Conservation (phyloP, 2,113 vertebrate genomes). For the Myocastor coypus region DNA sequence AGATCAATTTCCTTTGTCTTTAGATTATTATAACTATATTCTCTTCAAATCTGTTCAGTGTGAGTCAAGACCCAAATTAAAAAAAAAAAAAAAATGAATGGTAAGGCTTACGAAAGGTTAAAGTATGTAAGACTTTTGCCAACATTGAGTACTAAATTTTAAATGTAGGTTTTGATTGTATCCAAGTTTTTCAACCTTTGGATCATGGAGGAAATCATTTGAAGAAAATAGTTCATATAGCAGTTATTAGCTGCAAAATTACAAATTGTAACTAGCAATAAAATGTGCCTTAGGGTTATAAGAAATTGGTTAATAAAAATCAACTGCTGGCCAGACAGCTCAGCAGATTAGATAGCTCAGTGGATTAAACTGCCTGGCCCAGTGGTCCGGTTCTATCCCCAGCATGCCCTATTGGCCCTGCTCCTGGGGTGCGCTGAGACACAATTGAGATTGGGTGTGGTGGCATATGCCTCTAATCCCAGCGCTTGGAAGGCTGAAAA, state of each 20-base stretch:
- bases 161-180: constrained; percentile 38
- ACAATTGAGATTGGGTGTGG: too few relatives aligned
- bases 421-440: too few relatives aligned
- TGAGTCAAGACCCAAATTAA: background rate
- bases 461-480: too few relatives aligned
- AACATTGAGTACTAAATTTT: background rate
- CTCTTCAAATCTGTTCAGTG: background rate
- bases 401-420: too few relatives aligned
- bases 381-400: too few relatives aligned
- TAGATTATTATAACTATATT: background rate
- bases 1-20: background rate
- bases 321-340: background rate
- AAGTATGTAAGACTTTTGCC: background rate
- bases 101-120: background rate
- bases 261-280: background rate
- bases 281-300: background rate
- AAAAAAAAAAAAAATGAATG: background rate
- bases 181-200: background rate
- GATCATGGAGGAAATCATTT: constrained; percentile 1
- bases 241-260: constrained; percentile 11
- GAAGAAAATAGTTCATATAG: constrained; percentile 25
- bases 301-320: constrained; percentile 47
- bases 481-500: too few relatives aligned
- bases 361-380: too few relatives aligned
- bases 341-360: too few relatives aligned